Base-by-base conservation (phyloP, 1,140 invertebrate species). In the Mamestra configurata region DNA sequence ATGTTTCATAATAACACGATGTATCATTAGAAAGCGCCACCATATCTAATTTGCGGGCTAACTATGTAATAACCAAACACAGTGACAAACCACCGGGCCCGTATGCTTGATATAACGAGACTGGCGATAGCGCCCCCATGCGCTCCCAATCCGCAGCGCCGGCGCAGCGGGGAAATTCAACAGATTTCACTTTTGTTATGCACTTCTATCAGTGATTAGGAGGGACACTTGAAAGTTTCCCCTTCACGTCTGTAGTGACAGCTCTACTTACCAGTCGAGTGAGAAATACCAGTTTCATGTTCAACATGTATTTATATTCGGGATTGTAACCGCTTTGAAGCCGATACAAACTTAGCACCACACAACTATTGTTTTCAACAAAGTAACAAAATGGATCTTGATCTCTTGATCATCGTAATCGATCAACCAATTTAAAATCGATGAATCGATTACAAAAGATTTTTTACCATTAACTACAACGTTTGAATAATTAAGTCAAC, bases 141-240 rank as follows among this genome's bases (percentile, higher is more conserved):
- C 51, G 22, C 51, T 53, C 64, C 77, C 59, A 81, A 81, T 78
- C 53, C 22, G 24, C 24, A 71, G 68, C 53, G 31, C 49, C 77
- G 13, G 53, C 77, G 79, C 77, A 53, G 59, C 78, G 76, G 80
- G 77, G 82, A 84, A 84, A 86, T 77, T 85, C 18, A 49, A 73
- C 75, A 70, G 84, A 87, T 90, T 90, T 90, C 89, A 90, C 89
- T 90, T 90, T 89, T 88, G 82, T 84, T 86, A 75, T 76, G 81
- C 68, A 76, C 43, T 77, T 77, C 57, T 73, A 35, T 81, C 80
- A 73, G n/a, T 70, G 53, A 78, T 79, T 22, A 57, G 49, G 53
- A 51, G 61, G 40, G 71, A 84, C 70, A 79, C 79, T 80, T 79
- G 72, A 84, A 84, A 84, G 80, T 79, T 81, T 71, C 61, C 55